These are phyloP conservation scores for Potorous gilbertii DNA, from an alignment of 2,797 vertebrate species.

Conservation along the genomic window DNA sequence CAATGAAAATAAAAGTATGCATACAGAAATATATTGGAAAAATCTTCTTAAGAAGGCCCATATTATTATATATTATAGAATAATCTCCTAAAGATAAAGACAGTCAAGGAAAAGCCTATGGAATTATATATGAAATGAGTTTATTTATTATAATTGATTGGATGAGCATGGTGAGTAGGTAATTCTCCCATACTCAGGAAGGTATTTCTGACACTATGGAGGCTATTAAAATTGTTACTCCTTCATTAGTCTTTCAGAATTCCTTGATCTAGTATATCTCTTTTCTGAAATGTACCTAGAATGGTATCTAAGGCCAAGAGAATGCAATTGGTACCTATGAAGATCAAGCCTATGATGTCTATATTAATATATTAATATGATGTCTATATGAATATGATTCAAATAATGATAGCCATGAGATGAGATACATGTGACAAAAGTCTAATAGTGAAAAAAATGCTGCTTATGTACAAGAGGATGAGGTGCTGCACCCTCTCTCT, in stretches of 20 bases:
- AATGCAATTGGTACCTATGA: neutral
- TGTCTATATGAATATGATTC: neutral
- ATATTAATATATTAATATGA: neutral
- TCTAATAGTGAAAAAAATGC: neutral
- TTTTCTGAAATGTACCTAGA: neutral
- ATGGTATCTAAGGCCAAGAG: neutral
- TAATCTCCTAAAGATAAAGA: too few relatives aligned
- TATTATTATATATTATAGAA: neutral
- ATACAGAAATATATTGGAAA: neutral
- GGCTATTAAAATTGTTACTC: too few relatives aligned
- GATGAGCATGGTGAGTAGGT: accelerated
- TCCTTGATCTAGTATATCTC: too few relatives aligned
- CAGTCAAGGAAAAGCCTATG: neutral
- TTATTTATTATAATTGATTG: neutral
- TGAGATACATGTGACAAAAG: neutral
- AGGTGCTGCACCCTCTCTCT: neutral
- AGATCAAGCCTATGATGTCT: neutral
- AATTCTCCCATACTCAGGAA: neutral
- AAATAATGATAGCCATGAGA: neutral
- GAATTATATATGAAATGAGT: accelerated
- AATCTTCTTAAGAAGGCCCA: neutral
- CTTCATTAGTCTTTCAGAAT: neutral
- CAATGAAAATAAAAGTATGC: neutral
- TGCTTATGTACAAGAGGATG: neutral
- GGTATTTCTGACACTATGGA: accelerated